A percentile compares a stretch with the other conserved stretches of the same genome.
Evolutionary conservation across 2,797 vertebrate genomes (phyloP).

Genomic region (Poecilia picta): DNA sequence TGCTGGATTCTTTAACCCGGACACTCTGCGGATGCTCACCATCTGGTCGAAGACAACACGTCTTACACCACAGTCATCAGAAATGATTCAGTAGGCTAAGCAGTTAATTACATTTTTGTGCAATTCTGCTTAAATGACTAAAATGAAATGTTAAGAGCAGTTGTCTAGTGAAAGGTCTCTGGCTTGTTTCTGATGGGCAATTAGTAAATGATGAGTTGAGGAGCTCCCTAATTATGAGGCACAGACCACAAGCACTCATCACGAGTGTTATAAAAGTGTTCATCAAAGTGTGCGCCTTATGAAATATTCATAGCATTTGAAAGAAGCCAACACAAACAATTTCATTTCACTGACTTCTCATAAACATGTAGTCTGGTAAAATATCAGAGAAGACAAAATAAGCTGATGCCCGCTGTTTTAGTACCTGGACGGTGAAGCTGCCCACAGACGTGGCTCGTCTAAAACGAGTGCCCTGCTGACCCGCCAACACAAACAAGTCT

Average conservation of each 20-base stretch:
- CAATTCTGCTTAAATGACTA: conserved; percentile 16
- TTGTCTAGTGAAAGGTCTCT: conserved; percentile 48
- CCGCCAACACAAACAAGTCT: conserved; percentile 91
- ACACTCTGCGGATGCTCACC: conserved; percentile 91
- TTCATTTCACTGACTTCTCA: conserved; percentile 30
- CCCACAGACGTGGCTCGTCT: conserved; percentile 90
- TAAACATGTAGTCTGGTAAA: conserved; percentile 24
- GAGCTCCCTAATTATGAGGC: conserved; percentile 51
- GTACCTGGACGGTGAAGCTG: conserved; percentile 96
- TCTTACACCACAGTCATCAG: no score
- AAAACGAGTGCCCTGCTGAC: conserved; percentile 90
- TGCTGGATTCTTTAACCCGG: conserved; percentile 90
- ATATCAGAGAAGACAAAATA: conserved; percentile 13
- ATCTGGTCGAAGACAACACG: conserved; percentile 81
- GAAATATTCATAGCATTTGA: conserved; percentile 54
- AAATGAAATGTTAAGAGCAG: conserved; percentile 7
- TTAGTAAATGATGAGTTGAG: conserved; percentile 58
- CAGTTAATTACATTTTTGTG: neutral
- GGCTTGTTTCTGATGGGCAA: conserved; percentile 60
- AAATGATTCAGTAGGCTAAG: neutral
- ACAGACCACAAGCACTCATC: conserved; percentile 43
- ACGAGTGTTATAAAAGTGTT: conserved; percentile 20
- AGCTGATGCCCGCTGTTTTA: conserved; percentile 17
- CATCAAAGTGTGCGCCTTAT: conserved; percentile 49
- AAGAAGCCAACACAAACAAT: conserved; percentile 26